Conservation (phyloP, 1,140 invertebrate genomes). For the Drosophila sulfurigaster region DNA sequence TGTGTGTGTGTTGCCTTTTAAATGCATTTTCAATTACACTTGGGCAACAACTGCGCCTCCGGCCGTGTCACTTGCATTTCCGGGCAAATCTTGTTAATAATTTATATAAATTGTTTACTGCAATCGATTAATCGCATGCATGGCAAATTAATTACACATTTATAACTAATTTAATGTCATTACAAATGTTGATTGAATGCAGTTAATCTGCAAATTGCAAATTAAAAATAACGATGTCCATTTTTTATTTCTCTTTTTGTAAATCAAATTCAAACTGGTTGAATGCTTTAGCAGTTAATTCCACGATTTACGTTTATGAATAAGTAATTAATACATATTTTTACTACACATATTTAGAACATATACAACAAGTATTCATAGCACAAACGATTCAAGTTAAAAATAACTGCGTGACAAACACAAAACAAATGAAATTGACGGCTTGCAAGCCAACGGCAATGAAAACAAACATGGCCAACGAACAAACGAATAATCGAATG, state of each 20-base stretch:
- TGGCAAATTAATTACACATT: slow-evolving; percentile 22
- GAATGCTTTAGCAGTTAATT: no score
- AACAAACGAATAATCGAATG: no score
- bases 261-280: not conserved
- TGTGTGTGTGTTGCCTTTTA: slow-evolving; percentile 24
- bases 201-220: slow-evolving; percentile 9
- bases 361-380: not conserved
- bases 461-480: not conserved
- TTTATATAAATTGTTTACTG: slow-evolving; percentile 31
- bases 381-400: not conserved
- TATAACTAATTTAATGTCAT: slow-evolving; percentile 4
- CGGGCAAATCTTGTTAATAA: slow-evolving; percentile 29
- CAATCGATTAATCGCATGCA: slow-evolving; percentile 22
- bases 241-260: no score
- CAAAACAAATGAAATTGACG: slow-evolving; percentile 1
- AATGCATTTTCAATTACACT: slow-evolving; percentile 50
- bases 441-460: not conserved
- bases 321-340: no score
- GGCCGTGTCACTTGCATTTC: slow-evolving; percentile 9
- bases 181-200: not conserved
- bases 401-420: not conserved
- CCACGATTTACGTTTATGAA: no score
- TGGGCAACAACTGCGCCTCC: not conserved
- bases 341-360: not conserved
- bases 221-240: not conserved